A percentile compares a stretch with the other conserved stretches of the same genome.
Conservation (phyloP, 1,140 invertebrate genomes). For the Hydropsyche tenuis region DNA sequence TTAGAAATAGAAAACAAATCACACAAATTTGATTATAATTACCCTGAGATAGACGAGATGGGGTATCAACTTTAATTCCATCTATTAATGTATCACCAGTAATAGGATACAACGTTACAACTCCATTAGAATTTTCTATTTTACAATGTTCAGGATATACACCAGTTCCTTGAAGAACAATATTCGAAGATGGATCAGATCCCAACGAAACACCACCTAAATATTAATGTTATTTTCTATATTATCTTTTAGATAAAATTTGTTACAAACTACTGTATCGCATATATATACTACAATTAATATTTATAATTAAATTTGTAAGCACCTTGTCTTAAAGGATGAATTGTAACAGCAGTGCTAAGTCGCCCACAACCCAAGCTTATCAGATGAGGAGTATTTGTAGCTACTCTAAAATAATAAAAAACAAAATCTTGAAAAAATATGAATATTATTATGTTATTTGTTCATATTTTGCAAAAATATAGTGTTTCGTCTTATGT, state of each 20-base stretch:
- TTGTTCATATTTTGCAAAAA: no score
- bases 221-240: not conserved
- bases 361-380: constrained; percentile 86
- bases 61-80: constrained; percentile 67
- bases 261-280: not conserved
- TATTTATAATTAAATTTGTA: not conserved
- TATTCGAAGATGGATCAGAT: constrained; percentile 75
- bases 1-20: constrained; percentile 5
- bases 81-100: constrained; percentile 75
- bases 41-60: constrained; percentile 80
- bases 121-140: constrained; percentile 80
- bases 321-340: constrained; percentile 71
- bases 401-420: constrained; percentile 84
- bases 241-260: not conserved
- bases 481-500: no score
- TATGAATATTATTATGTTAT: not conserved
- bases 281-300: not conserved
- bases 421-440: constrained; percentile 23
- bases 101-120: constrained; percentile 81
- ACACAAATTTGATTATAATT: not conserved
- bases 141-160: constrained; percentile 83
- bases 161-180: constrained; percentile 80
- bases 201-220: constrained; percentile 80
- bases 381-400: constrained; percentile 87
- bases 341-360: constrained; percentile 88